phyloP scores from a whole-genome alignment of 2,113 vertebrate species.

The Cyanistes caeruleus region DNA sequence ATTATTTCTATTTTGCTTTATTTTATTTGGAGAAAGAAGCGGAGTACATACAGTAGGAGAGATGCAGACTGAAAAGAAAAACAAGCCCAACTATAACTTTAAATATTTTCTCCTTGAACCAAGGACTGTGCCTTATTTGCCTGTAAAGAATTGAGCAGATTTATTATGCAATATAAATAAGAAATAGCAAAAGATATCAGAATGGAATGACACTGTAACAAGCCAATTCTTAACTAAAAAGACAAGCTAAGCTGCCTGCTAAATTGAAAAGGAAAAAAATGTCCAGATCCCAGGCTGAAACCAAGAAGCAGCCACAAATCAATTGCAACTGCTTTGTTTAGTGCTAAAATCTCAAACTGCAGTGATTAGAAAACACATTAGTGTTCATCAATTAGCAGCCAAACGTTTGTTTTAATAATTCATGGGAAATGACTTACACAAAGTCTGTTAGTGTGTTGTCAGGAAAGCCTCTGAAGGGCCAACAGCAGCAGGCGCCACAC shows the following conservation, averaged over 20 bases:
- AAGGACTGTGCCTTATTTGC: conserved; percentile 19
- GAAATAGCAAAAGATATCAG: conserved; percentile 5
- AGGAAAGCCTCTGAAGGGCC: conserved; percentile 88
- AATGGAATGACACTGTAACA: conserved; percentile 40
- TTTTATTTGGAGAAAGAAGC: not conserved
- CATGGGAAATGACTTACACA: conserved; percentile 91
- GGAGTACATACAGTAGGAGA: not conserved
- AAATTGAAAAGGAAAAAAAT: conserved; percentile 64
- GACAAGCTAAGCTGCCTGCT: conserved; percentile 70
- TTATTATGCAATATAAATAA: conserved; percentile 42
- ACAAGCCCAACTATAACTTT: not conserved
- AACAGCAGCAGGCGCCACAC: conserved; percentile 91
- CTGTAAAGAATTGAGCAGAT: not conserved
- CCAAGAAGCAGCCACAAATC: conserved; percentile 83
- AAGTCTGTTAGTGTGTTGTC: conserved; percentile 88
- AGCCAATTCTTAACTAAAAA: conserved; percentile 74
- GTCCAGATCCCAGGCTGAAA: conserved; percentile 71
- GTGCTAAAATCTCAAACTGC: conserved; percentile 97
- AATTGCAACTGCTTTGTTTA: conserved; percentile 96
- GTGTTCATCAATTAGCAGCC: conserved; percentile 97
- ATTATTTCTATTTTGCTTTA: not conserved
- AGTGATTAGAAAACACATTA: conserved; percentile 99
- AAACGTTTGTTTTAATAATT: conserved; percentile 99
- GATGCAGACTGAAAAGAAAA: not conserved
- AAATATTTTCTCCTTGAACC: conserved; percentile 54